These are phyloP conservation scores for Salminus brasiliensis DNA, from an alignment of 2,113 vertebrate species.

Conservation along the genomic window DNA sequence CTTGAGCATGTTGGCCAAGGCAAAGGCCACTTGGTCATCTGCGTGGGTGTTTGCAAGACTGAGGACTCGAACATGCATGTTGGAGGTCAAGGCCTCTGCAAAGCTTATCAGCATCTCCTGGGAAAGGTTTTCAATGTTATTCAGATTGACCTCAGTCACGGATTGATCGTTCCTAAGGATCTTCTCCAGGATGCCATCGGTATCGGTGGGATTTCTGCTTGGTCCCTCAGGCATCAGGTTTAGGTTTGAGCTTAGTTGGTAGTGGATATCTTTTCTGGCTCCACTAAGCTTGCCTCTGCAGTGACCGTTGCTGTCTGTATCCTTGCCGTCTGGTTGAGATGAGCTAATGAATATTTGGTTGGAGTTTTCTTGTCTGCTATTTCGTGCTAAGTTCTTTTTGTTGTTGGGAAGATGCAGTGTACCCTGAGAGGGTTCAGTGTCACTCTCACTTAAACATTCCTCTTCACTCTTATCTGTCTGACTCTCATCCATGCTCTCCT, in stretches of 20 bases:
- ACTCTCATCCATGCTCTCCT: conserved; percentile 71
- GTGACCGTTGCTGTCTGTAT: conserved; percentile 59
- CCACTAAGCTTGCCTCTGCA: conserved; percentile 23
- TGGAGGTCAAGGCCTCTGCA: conserved; percentile 81
- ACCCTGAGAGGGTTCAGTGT: conserved; percentile 73
- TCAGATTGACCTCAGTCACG: conserved; percentile 84
- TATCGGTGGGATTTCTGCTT: conserved; percentile 77
- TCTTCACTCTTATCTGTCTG: conserved; percentile 78
- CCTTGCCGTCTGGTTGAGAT: conserved; percentile 43
- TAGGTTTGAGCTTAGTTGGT: conserved; percentile 55
- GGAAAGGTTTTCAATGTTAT: conserved; percentile 89
- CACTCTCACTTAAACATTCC: conserved; percentile 74
- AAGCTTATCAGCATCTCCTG: conserved; percentile 80
- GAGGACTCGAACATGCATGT: conserved; percentile 82
- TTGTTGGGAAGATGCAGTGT: conserved; percentile 73
- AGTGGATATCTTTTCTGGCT: conserved; percentile 43
- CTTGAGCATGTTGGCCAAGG: conserved; percentile 83
- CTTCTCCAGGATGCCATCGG: conserved; percentile 82
- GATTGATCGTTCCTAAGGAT: conserved; percentile 77
- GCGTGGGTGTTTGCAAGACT: conserved; percentile 87
- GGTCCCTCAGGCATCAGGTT: conserved; percentile 56
- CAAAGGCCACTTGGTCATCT: conserved; percentile 81
- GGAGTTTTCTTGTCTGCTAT: conserved; percentile 46
- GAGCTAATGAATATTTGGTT: not conserved
- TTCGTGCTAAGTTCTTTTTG: conserved; percentile 63